These are phyloP conservation scores for Sebastes nivosus DNA, from an alignment of 2,797 vertebrate genomes.

Conservation along the genomic window DNA sequence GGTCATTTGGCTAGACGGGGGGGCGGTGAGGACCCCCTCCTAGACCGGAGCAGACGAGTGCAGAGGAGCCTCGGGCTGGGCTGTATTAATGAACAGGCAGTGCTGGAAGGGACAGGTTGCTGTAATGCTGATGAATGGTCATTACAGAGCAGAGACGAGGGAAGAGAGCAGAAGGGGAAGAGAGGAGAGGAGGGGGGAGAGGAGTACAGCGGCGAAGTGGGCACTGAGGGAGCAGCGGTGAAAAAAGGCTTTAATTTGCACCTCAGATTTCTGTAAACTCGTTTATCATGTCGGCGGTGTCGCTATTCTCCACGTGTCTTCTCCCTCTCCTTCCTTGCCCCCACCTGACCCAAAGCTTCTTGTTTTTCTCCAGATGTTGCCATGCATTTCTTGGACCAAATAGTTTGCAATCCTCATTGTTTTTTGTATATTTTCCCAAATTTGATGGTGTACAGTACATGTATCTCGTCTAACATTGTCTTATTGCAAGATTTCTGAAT, in stretches of 20 bases:
- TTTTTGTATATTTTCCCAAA: not conserved
- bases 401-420: not conserved
- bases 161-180: constrained; percentile 48
- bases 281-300: constrained; percentile 81
- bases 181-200: constrained; percentile 15
- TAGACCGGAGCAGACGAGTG: constrained; percentile 67
- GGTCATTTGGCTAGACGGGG: constrained; percentile 84
- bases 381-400: not conserved
- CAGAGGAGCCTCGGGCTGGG: constrained; percentile 71
- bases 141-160: constrained; percentile 79
- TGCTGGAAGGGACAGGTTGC: constrained; percentile 82
- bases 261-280: constrained; percentile 84
- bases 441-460: not conserved
- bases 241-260: constrained; percentile 82
- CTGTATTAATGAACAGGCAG: constrained; percentile 84
- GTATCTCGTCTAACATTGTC: not conserved
- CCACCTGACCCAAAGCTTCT: not conserved
- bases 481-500: constrained; percentile 1
- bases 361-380: constrained; percentile 22
- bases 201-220: constrained; percentile 47
- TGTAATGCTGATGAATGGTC: constrained; percentile 89
- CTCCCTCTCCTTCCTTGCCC: constrained; percentile 1
- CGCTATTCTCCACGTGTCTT: constrained; percentile 46
- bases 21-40: constrained; percentile 79
- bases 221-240: constrained; percentile 59